Percentiles rank a stretch among this genome's conserved stretches.
Conservation (phyloP, 1,140 invertebrate genomes). For the Acyrthosiphon pisum region DNA sequence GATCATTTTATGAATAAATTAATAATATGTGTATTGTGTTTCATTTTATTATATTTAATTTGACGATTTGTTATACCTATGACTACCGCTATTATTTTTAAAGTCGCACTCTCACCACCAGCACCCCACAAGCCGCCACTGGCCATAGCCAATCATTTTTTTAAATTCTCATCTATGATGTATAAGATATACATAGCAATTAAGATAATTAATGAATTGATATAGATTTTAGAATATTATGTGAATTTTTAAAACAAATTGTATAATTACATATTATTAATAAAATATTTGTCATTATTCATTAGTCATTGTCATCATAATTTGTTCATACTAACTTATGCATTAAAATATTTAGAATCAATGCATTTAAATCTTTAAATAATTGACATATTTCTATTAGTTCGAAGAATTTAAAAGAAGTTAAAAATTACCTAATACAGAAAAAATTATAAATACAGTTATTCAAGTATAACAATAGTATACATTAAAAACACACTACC, state of each 20-base stretch:
- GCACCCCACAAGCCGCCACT: too few species aligned
- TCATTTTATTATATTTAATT: too few species aligned
- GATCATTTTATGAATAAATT: too few species aligned
- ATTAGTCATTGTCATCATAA: background rate
- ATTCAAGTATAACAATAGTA: background rate
- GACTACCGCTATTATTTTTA: too few species aligned
- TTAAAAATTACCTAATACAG: background rate
- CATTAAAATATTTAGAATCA: background rate
- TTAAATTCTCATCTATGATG: background rate
- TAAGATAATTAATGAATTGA: background rate
- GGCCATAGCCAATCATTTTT: background rate
- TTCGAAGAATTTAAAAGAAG: background rate
- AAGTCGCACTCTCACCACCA: too few species aligned
- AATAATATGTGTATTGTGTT: too few species aligned
- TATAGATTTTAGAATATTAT: background rate
- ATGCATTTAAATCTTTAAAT: background rate
- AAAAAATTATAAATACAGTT: background rate
- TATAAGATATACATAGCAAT: background rate
- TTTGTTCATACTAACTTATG: background rate
- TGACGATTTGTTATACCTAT: too few species aligned
- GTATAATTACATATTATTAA: background rate
- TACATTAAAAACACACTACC: slow-evolving; percentile 18
- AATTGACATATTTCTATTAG: background rate
- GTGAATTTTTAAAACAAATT: background rate
- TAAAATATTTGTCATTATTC: background rate